Evolutionary conservation across 2,888 invertebrate species (phyloP).

Genomic region (Hylaea fasciaria): DNA sequence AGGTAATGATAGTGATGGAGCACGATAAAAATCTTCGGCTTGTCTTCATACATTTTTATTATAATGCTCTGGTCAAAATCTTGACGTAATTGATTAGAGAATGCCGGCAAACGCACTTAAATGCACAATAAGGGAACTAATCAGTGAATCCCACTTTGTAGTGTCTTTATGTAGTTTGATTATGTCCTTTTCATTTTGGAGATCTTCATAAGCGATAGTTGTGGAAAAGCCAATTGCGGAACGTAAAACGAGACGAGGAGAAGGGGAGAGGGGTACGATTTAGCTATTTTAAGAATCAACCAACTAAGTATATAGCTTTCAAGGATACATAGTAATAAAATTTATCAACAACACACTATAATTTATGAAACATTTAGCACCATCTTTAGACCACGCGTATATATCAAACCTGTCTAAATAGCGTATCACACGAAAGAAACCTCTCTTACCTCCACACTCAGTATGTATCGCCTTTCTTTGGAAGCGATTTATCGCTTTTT

Average conservation of each 20-base stretch:
- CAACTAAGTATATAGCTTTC: too few species aligned
- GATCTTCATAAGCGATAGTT: too few species aligned
- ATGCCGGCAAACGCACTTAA: not conserved
- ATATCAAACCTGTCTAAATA: conserved; percentile 59
- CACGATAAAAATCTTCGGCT: conserved; percentile 34
- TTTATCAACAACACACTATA: not conserved
- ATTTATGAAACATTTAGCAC: conserved; percentile 46
- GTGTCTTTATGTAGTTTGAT: too few species aligned
- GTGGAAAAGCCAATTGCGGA: too few species aligned
- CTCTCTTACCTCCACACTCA: conserved; percentile 54
- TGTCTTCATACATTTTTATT: conserved; percentile 22
- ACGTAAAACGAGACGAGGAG: too few species aligned
- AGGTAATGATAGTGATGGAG: conserved; percentile 44
- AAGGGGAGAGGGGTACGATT: too few species aligned
- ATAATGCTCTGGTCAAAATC: conserved; percentile 13
- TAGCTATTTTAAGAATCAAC: too few species aligned
- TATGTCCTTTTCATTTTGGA: too few species aligned
- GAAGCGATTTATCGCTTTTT: conserved; percentile 78
- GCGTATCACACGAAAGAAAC: conserved; percentile 55
- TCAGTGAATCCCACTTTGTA: too few species aligned
- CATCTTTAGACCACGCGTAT: conserved; percentile 48
- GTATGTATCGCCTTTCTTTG: conserved; percentile 71
- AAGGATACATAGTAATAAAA: too few species aligned
- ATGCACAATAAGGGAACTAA: too few species aligned
- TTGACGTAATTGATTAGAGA: conserved; percentile 28